Evolutionary conservation across 2,113 vertebrate genomes (phyloP).

Genomic region (Semicossyphus pulcher): DNA sequence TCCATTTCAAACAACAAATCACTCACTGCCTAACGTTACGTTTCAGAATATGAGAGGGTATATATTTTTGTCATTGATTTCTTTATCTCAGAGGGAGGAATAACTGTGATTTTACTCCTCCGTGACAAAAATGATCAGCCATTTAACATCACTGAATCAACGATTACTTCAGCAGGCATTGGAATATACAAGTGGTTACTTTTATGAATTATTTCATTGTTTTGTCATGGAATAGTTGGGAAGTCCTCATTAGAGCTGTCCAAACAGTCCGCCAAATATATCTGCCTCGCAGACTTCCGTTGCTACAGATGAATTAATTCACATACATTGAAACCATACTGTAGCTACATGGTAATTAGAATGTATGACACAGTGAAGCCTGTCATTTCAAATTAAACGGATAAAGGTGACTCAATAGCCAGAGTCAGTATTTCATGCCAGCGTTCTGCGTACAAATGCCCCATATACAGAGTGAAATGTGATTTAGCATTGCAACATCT

Average conservation of each 20-base stretch:
- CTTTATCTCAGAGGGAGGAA: neutral
- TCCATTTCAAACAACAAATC: conserved; percentile 5
- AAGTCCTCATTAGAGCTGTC: neutral
- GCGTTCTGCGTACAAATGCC: neutral
- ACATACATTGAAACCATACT: neutral
- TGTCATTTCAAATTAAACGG: conserved; percentile 20
- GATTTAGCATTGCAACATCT: conserved; percentile 45
- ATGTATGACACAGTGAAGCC: conserved; percentile 4
- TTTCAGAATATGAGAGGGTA: neutral
- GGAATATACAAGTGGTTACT: neutral
- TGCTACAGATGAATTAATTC: neutral
- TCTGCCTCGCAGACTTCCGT: neutral
- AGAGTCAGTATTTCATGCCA: conserved; percentile 28
- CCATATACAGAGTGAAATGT: conserved; percentile 28
- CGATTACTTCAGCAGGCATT: neutral
- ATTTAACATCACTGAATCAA: neutral
- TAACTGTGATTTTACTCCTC: neutral
- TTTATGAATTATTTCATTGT: neutral
- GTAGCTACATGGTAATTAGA: conserved; percentile 6
- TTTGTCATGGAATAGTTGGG: neutral
- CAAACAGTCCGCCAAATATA: too few relatives aligned
- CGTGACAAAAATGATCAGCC: neutral
- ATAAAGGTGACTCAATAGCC: conserved; percentile 1
- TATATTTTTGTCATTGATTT: neutral
- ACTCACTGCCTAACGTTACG: neutral